These are phyloP conservation scores for Drosophila ananassae DNA, from an alignment of 1,140 invertebrate genomes.

Conservation along the genomic window DNA sequence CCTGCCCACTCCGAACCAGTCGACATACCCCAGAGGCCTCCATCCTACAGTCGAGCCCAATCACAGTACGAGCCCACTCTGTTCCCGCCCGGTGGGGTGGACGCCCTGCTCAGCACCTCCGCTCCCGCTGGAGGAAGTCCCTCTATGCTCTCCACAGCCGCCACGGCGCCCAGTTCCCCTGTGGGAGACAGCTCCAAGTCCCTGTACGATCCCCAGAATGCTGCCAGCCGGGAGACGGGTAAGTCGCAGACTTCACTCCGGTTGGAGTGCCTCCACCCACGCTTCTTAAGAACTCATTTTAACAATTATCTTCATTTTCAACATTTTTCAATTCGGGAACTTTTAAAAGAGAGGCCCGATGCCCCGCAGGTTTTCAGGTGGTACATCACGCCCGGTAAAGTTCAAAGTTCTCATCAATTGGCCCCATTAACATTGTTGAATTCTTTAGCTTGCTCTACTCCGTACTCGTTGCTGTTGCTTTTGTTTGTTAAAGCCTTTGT, in stretches of 20 bases:
- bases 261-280: constrained; percentile 14
- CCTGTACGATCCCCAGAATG: constrained; percentile 62
- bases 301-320: constrained; percentile 74
- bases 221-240: constrained; percentile 75
- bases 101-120: constrained; percentile 70
- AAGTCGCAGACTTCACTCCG: constrained; percentile 28
- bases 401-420: constrained; percentile 73
- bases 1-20: constrained; percentile 83
- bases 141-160: constrained; percentile 43
- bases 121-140: constrained; percentile 61
- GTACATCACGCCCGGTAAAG: constrained; percentile 81
- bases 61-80: constrained; percentile 65
- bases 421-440: constrained; percentile 40
- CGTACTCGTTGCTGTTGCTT: constrained; percentile 47
- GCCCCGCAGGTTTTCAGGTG: constrained; percentile 78
- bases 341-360: constrained; percentile 68
- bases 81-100: constrained; percentile 74
- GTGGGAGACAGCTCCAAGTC: constrained; percentile 76
- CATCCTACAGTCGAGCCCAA: constrained; percentile 67
- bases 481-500: constrained; percentile 7
- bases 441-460: constrained; percentile 61
- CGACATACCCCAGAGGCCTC: constrained; percentile 79
- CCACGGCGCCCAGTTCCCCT: constrained; percentile 70
- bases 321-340: constrained; percentile 35
- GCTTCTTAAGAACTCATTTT: constrained; percentile 49